phyloP scores from a whole-genome alignment of 2,113 vertebrate species.

The Pachyramphus minor region DNA sequence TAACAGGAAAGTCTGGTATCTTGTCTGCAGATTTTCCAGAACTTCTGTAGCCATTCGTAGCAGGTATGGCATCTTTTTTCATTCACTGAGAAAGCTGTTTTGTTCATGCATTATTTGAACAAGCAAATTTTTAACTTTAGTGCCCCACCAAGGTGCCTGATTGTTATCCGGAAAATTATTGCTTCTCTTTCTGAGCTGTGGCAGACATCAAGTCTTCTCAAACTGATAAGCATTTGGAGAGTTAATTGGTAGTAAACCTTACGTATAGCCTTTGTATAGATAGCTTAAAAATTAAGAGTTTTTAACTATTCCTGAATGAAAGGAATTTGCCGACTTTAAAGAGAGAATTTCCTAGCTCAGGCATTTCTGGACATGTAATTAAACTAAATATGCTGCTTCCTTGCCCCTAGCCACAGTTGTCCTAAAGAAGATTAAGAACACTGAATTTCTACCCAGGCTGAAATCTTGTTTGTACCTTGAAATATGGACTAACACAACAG shows the following conservation, averaged over 20 bases:
- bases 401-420: background rate
- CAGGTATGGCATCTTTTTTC: background rate
- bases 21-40: background rate
- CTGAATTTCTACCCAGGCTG: background rate
- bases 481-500: background rate
- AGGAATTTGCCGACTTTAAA: background rate
- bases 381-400: background rate
- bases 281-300: background rate
- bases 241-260: background rate
- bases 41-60: background rate
- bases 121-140: background rate
- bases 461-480: background rate
- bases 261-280: background rate
- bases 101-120: background rate
- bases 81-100: background rate
- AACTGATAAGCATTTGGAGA: background rate
- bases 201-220: background rate
- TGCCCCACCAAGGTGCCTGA: background rate
- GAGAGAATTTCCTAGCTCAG: background rate
- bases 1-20: fast-evolving
- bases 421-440: background rate
- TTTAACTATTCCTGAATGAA: background rate
- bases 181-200: background rate
- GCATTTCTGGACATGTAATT: background rate
- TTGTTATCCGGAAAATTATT: background rate